These are phyloP conservation scores for Erynnis tages DNA, from an alignment of 2,888 invertebrate species.

Conservation along the genomic window DNA sequence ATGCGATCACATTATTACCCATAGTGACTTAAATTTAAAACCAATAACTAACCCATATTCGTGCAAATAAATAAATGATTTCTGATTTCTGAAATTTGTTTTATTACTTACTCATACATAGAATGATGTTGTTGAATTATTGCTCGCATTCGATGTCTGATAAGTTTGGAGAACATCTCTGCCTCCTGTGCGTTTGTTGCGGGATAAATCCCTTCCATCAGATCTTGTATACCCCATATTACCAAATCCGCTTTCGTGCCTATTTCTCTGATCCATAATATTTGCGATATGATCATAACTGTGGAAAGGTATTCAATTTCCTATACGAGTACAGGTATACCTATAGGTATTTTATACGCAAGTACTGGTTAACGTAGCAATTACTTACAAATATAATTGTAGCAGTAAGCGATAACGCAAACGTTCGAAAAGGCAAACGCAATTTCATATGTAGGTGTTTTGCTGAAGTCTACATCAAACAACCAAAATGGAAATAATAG, in stretches of 20 bases:
- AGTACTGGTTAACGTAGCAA: background rate
- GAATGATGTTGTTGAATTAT: constrained; percentile 51
- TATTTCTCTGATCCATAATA: constrained; percentile 62
- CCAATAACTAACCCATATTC: too few species aligned
- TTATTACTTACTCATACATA: constrained; percentile 49
- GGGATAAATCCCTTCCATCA: constrained; percentile 48
- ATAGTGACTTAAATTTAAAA: too few species aligned
- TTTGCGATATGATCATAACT: constrained; percentile 60
- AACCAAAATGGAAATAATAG: constrained; percentile 55
- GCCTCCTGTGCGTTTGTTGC: constrained; percentile 39
- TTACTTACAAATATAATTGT: constrained; percentile 55
- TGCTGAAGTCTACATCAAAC: constrained; percentile 43
- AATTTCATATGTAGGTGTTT: constrained; percentile 52
- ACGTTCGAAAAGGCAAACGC: constrained; percentile 44
- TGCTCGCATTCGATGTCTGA: constrained; percentile 48
- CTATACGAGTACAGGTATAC: too few species aligned
- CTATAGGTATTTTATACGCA: background rate
- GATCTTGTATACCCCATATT: constrained; percentile 54
- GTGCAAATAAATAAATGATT: too few species aligned
- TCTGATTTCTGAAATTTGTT: too few species aligned
- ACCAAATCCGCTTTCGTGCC: constrained; percentile 55
- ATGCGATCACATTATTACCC: too few species aligned
- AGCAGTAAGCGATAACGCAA: constrained; percentile 38
- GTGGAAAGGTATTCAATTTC: constrained; percentile 14
- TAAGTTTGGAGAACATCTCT: constrained; percentile 36